These are phyloP conservation scores for Drosophila basisetae DNA, from an alignment of 2,888 invertebrate species.

Conservation along the genomic window DNA sequence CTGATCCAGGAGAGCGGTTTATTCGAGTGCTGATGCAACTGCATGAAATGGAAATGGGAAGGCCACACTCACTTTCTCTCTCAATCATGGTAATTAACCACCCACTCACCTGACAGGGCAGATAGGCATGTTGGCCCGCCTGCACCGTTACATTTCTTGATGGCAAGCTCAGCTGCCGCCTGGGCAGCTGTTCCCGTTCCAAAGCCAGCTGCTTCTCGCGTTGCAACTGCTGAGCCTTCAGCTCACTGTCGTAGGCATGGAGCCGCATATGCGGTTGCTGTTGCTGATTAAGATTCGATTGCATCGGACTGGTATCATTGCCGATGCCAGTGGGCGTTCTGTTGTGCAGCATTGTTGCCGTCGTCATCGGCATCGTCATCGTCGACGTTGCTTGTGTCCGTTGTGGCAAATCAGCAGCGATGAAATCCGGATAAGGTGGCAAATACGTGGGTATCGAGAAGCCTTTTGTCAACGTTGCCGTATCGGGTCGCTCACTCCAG, in stretches of 20 bases:
- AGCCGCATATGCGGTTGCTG: slow-evolving; percentile 67
- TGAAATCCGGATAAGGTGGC: slow-evolving; percentile 81
- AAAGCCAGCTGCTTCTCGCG: slow-evolving; percentile 73
- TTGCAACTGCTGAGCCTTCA: slow-evolving; percentile 63
- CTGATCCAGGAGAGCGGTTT: slow-evolving; percentile 97
- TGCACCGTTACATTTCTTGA: slow-evolving; percentile 94
- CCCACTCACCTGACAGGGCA: slow-evolving; percentile 92
- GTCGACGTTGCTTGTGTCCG: slow-evolving; percentile 23
- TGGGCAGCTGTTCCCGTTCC: slow-evolving; percentile 64
- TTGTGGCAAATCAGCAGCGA: slow-evolving; percentile 78
- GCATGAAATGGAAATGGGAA: slow-evolving; percentile 21
- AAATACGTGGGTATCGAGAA: slow-evolving; percentile 83
- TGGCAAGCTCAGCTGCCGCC: slow-evolving; percentile 71
- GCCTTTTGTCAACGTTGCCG: slow-evolving; percentile 81
- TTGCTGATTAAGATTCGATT: slow-evolving; percentile 46
- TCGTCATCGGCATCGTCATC: not conserved
- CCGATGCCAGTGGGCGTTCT: slow-evolving; percentile 17
- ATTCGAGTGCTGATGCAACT: slow-evolving; percentile 83
- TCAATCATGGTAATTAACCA: slow-evolving; percentile 52
- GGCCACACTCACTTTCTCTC: slow-evolving; percentile 7
- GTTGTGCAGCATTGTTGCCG: slow-evolving; percentile 37
- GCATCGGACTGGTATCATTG: slow-evolving; percentile 14
- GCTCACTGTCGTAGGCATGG: slow-evolving; percentile 74
- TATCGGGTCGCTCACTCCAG: slow-evolving; percentile 73
- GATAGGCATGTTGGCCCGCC: slow-evolving; percentile 94